Base-by-base conservation (phyloP, 2,888 invertebrate species). In the Allolobophora icterica region DNA sequence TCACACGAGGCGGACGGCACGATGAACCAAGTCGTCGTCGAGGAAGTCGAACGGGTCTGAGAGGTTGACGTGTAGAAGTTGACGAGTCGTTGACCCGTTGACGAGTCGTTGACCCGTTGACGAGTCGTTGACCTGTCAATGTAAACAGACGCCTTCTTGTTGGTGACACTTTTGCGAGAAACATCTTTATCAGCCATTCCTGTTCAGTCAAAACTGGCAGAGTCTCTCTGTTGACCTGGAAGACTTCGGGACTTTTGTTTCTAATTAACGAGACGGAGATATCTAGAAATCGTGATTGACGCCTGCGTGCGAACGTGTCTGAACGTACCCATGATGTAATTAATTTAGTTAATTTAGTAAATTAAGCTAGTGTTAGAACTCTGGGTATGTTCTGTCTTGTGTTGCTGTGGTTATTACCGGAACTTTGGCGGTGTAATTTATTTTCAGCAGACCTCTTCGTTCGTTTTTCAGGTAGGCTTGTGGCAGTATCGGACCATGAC, bases 1-100 rank as follows among this genome's bases (percentile, higher is more conserved):
- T 90, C 90, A 21, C 90, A 90, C 38, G 90, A 90, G 45, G 90
- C 52, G 21, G 90, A 90, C 34, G 58, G 45, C 30, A 52, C 90
- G 58, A 58, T 90, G 52, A 90, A 90, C 35, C 90, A 90, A 34
- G 58, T 58, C 35, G 90, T 90, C 83, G 58, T 90, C 24, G 90
- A 90, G n/a, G 90, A 90, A 71, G 38, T 38, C 71, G 52, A 52
- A 45, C n/a, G 38, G 15, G 90, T 71, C 90, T 90, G 90, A 90
- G 35, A 34, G 13, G 17, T 38, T 35, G 87, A 33, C 33, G 84
- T 84, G 11, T 17, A 33, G 84, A 33, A 33, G 33, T 33, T 30
- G 33, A 84, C 13, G 15, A 6, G 38, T 38, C 8, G 38, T 38
- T 38, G 38, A 33, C 30, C 1, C 30, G 30, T 30, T 8, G 13